phyloP scores from a whole-genome alignment of 1,140 invertebrate species.

The Polypedilum vanderplanki region DNA sequence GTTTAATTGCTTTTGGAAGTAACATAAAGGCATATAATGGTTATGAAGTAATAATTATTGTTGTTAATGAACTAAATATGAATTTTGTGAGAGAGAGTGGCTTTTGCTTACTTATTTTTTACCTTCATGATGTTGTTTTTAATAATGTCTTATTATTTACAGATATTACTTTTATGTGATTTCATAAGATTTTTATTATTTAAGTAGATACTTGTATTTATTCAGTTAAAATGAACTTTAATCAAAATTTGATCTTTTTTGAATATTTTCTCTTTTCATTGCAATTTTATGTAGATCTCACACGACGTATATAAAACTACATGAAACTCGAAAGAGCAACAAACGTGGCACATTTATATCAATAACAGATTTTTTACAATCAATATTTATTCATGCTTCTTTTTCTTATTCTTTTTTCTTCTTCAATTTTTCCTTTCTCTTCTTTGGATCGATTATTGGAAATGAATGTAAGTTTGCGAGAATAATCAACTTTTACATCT shows the following conservation, averaged over 20 bases:
- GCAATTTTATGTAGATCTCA: neutral
- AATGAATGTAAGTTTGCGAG: neutral
- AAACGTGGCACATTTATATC: constrained; percentile 11
- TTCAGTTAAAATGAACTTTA: too few species aligned
- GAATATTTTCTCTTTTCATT: neutral
- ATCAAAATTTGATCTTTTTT: too few species aligned
- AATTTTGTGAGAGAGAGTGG: neutral
- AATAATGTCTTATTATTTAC: too few species aligned
- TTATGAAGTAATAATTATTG: constrained; percentile 20
- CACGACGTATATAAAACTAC: neutral
- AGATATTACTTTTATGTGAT: too few species aligned
- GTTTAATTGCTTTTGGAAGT: constrained; percentile 18
- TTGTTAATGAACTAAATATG: constrained; percentile 7
- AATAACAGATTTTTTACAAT: constrained; percentile 1
- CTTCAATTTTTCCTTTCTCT: neutral
- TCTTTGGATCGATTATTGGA: neutral
- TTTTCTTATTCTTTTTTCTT: neutral
- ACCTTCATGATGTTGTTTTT: too few species aligned
- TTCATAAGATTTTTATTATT: too few species aligned
- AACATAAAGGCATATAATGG: constrained; percentile 18
- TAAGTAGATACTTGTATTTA: too few species aligned
- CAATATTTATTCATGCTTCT: constrained; percentile 13
- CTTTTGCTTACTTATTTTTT: constrained; percentile 3
- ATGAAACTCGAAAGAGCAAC: neutral
- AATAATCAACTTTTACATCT: constrained; percentile 16